Percentiles rank a stretch among this genome's conserved stretches.
phyloP scores from a whole-genome alignment of 2,113 vertebrate genomes.

The Dasyornis broadbenti region DNA sequence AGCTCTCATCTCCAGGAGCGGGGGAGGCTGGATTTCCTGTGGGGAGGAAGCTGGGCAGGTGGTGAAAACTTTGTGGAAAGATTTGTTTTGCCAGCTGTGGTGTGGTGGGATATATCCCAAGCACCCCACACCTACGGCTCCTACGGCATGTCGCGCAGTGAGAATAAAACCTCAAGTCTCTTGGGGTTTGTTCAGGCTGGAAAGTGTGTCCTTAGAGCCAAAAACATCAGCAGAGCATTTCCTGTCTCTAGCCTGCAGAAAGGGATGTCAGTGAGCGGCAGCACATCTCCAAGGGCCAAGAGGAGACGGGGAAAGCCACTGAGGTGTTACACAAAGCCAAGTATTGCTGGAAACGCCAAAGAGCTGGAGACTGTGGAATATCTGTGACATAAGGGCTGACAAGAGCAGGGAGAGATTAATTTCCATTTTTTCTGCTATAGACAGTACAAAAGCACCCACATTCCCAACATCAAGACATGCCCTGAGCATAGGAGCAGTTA shows the following conservation, averaged over 20 bases:
- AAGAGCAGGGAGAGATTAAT: background rate
- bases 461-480: background rate
- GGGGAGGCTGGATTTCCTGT: slow-evolving; percentile 30
- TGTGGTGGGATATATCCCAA: background rate
- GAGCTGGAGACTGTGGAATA: background rate
- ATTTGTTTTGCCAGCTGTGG: slow-evolving; percentile 34
- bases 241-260: background rate
- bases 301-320: background rate
- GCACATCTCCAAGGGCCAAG: background rate
- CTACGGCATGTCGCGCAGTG: background rate
- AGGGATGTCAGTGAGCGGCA: background rate
- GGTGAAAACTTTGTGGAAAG: background rate
- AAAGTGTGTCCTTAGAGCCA: background rate
- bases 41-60: background rate
- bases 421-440: background rate
- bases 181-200: background rate
- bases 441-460: background rate
- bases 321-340: background rate
- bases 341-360: background rate
- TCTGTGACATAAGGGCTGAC: background rate
- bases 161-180: background rate
- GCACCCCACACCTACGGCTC: background rate
- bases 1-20: rapidly evolving
- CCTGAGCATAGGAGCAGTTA: background rate
- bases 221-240: background rate